Base-by-base conservation (phyloP, 2,888 invertebrate species). In the Pogonocherus hispidulus region DNA sequence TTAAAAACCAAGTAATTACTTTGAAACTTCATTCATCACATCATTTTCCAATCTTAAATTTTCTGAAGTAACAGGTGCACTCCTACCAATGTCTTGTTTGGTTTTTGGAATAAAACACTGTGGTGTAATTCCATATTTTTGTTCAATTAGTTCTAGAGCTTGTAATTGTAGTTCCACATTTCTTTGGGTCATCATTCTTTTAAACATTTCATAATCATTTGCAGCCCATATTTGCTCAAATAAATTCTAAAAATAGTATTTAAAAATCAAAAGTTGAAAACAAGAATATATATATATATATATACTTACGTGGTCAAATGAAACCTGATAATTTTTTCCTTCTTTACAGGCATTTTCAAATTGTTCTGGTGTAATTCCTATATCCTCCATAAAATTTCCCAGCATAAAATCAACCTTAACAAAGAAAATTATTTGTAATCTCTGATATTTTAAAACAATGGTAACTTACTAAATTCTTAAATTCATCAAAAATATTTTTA, bases 341-440 rank as follows among this genome's bases (percentile, higher is more conserved):
- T 84, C 86, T 67, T 86, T 87, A 79, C 95, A 96, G 5, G 95
- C 95, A 56, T 90, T 87, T 84, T 95, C 94, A 81, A 96, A 95
- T 82, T 97, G 95, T 74, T 95, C 93, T 0, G 95, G 92, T 0
- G 93, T 91, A 75, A 97, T 95, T 52, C 94, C 93, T 82, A 96
- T 92, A 80, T 97, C 97, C 77, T 96, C 95, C 93, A 96, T 96
- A 81, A 96, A 97, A 65, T 94, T 95, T 47, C 95, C 94, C 49
- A 97, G 87, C 91, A 97, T 92, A 64, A 93, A 90, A 81, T 96
- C 96, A n/a, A 97, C 93, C 92, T 92, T 63, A 23, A 57, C n/a
- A n/a, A n/a, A n/a, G 70, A n/a, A 23, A 41, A 37, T 32, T 35
- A 16, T 22, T 22, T 46, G 18, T n/a, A 27, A 1, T 20, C 6